Evolutionary conservation across 1,140 invertebrate species (phyloP), one percentile per base, ranked within the genome.

Genomic region (Uloborus diversus): DNA sequence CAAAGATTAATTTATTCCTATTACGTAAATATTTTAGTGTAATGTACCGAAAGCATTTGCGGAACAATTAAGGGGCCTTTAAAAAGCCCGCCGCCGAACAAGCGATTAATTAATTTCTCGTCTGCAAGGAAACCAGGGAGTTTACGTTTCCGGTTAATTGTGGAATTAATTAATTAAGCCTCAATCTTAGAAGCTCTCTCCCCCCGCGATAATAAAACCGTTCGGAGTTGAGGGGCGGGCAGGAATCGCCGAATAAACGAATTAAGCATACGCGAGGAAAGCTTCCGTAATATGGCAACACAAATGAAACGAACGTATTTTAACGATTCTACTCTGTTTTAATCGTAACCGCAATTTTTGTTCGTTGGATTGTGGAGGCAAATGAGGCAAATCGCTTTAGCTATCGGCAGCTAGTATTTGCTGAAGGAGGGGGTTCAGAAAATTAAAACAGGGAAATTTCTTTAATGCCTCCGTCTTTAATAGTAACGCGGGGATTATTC

Each of bases 61-160:
- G 61, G 71, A 75, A 75, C 71, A 75, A 75, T 75, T 75, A 75
- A 75, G 71, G n/a, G 71, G 20, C 71, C 61, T 75, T 75, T 75
- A 75, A 75, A 75, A 75, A 75, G 71, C 71, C 71, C 71, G 59
- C 71, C 71, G 59, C 57, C 71, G 71, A 75, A 75, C 57, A n/a
- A 64, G 64, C 71, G 59, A 75, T 75, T 75, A 75, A 75, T 75
- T 75, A 75, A 75, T 75, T 62, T 64, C 64, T 75, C 71, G 71
- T 75, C 61, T 75, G 71, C 71, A 51, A 64, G 71, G 71, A 75
- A 75, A 75, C 71, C 59, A 28, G 71, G 59, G 71, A 64, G 71
- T 75, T 75, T 75, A 75, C 71, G 71, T 75, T 75, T 75, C 71
- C 71, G 71, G 71, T 75, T 75, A 75, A 75, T 75, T 75, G 71